These are phyloP conservation scores for Charanyca ferruginea DNA, from an alignment of 2,888 invertebrate genomes.

Conservation along the genomic window DNA sequence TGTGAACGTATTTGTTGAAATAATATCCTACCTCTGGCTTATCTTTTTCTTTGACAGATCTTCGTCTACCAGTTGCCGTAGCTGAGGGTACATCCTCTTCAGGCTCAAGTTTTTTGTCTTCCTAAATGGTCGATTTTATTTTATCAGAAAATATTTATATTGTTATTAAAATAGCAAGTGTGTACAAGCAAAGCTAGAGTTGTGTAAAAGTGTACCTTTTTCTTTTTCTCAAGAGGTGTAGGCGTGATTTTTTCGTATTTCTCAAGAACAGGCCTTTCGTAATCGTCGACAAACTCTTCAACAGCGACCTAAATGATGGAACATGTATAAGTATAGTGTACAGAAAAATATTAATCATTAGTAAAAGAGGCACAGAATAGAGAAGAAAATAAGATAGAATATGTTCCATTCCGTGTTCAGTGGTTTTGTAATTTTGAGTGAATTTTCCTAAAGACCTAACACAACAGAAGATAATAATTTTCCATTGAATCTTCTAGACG, in stretches of 20 bases:
- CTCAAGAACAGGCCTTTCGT: slow-evolving; percentile 94
- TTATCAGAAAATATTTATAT: slow-evolving; percentile 8
- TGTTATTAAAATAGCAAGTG: slow-evolving; percentile 10
- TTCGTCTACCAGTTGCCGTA: slow-evolving; percentile 83
- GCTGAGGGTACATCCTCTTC: slow-evolving; percentile 82
- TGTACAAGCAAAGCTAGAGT: slow-evolving; percentile 27
- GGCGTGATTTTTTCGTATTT: slow-evolving; percentile 92
- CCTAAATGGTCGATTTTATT: slow-evolving; percentile 29
- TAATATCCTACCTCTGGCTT: slow-evolving; percentile 82
- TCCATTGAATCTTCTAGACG: slow-evolving; percentile 34
- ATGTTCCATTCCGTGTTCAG: slow-evolving; percentile 23
- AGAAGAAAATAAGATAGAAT: slow-evolving; percentile 17
- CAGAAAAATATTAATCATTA: slow-evolving; percentile 21
- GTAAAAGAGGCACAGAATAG: slow-evolving; percentile 26
- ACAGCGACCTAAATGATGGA: slow-evolving; percentile 80
- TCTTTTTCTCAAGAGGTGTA: slow-evolving; percentile 88
- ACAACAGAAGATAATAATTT: not conserved
- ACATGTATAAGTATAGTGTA: slow-evolving; percentile 59
- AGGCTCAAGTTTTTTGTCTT: slow-evolving; percentile 58
- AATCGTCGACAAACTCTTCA: slow-evolving; percentile 92
- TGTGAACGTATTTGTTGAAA: slow-evolving; percentile 11
- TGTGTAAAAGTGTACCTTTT: slow-evolving; percentile 82
- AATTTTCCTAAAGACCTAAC: slow-evolving; percentile 7
- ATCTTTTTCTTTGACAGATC: slow-evolving; percentile 86
- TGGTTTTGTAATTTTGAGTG: slow-evolving; percentile 31